These are phyloP conservation scores for Protodeltote pygarga DNA, from an alignment of 2,888 invertebrate species.

Conservation along the genomic window DNA sequence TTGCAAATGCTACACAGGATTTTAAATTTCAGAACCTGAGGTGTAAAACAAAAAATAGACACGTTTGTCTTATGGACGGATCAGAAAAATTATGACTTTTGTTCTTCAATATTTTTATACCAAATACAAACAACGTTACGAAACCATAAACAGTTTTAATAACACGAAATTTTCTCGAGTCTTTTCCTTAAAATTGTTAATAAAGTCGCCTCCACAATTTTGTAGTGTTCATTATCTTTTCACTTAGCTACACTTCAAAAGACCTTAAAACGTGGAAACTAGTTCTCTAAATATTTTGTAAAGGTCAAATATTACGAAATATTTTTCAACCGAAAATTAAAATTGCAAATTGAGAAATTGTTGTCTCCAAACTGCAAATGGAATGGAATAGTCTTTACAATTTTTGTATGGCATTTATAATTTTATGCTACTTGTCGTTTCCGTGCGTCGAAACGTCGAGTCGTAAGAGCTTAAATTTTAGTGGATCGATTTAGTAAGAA, in stretches of 20 bases:
- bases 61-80: no score
- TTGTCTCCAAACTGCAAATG: not conserved
- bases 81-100: no score
- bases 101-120: no score
- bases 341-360: conserved; percentile 5
- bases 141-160: no score
- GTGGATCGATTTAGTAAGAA: conserved; percentile 9
- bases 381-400: not conserved
- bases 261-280: not conserved
- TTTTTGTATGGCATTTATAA: not conserved
- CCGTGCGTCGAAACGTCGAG: conserved; percentile 1
- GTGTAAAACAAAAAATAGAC: no score
- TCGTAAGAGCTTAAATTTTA: conserved; percentile 23
- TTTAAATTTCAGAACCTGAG: no score
- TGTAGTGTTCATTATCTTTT: not conserved
- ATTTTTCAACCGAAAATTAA: not conserved
- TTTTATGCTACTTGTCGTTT: not conserved
- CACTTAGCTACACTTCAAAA: not conserved
- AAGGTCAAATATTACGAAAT: not conserved
- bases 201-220: not conserved
- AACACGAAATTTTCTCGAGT: no score
- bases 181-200: not conserved
- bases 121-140: no score
- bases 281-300: conserved; percentile 2
- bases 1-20: no score